Evolutionary conservation across 2,797 vertebrate genomes (phyloP), one percentile per base, ranked within the genome.

Genomic region (Anomalospiza imberbis): DNA sequence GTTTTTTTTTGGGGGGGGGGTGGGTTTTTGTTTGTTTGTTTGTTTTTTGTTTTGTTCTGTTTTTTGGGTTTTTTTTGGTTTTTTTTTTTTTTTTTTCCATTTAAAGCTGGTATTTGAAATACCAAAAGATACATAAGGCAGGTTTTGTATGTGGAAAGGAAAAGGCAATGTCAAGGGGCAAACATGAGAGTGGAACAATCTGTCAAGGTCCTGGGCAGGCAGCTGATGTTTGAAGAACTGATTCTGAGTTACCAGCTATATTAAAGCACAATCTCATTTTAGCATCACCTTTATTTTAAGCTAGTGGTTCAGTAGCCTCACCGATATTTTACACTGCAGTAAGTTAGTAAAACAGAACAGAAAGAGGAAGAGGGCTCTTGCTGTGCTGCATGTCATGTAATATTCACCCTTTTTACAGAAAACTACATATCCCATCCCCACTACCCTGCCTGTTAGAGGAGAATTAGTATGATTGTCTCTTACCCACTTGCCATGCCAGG

Each of bases 401-500:
- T 45, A 60, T 11, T 13, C 25, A 45, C 48, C 16, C 29, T 70
- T 80, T 40, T 51, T n/a, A 44, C 13, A 31, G 29, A 54, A 1
- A 7, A 83, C n/a, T n/a, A 54, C 26, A 40, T 10, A 40, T 58
- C 50, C 61, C 54, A 50, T 17, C 45, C 51, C 13, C 31, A 3
- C 24, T 31, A 15, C 50, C n/a, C 70, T 74, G 77, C 4, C 0
- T 2, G 2, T 24, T 36, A 67, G 14, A 77, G 36, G 38, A 91
- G 53, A 74, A 40, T 58, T 19, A 8, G 10, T n/a, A 42, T 32
- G 25, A 42, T 80, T 75, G 66, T 65, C 73, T 77, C 93, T 96
- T 96, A 96, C 92, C 92, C 19, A 26, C 40, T 28, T 70, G 81
- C 91, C 91, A 87, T 95, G 71, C 4, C n/a, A 18, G 60, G 60